Percentiles rank a stretch among this genome's conserved stretches.
phyloP scores from a whole-genome alignment of 2,113 vertebrate species.

The Neodontobutis hainanensis region DNA sequence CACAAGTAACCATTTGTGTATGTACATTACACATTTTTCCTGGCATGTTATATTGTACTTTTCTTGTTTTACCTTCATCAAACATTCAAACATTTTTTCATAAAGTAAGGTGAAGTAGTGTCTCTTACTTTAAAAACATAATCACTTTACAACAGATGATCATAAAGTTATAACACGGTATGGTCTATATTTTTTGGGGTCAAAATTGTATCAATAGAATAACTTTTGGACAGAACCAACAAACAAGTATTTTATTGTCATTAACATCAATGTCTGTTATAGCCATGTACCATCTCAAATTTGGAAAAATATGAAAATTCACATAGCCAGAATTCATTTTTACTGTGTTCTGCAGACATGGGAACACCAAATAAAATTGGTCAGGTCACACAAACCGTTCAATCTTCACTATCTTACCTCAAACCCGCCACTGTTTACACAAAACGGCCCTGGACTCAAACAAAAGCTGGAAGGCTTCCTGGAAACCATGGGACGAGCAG shows the following conservation, averaged over 20 bases:
- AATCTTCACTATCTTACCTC: slow-evolving; percentile 46
- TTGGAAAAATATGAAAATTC: background rate
- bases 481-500: slow-evolving; percentile 44
- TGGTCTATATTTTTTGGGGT: too few species aligned
- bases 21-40: too few species aligned
- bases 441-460: slow-evolving; percentile 38
- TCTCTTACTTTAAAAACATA: too few species aligned
- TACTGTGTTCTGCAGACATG: slow-evolving; percentile 30
- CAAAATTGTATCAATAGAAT: background rate
- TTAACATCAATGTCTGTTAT: slow-evolving; percentile 23
- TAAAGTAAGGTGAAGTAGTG: too few species aligned
- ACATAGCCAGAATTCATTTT: slow-evolving; percentile 10
- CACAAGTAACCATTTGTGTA: too few species aligned
- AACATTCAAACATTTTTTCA: too few species aligned
- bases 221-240: background rate
- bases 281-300: background rate
- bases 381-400: slow-evolving; percentile 29
- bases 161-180: too few species aligned
- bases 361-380: slow-evolving; percentile 27
- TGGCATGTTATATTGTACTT: too few species aligned
- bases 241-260: slow-evolving; percentile 17
- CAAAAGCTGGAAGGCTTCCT: slow-evolving; percentile 44
- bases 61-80: too few species aligned
- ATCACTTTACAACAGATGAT: too few species aligned
- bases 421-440: slow-evolving; percentile 57